Percentiles rank a stretch among this genome's conserved stretches.
Evolutionary conservation across 2,113 vertebrate species (phyloP).

Genomic region (Willisornis vidua): DNA sequence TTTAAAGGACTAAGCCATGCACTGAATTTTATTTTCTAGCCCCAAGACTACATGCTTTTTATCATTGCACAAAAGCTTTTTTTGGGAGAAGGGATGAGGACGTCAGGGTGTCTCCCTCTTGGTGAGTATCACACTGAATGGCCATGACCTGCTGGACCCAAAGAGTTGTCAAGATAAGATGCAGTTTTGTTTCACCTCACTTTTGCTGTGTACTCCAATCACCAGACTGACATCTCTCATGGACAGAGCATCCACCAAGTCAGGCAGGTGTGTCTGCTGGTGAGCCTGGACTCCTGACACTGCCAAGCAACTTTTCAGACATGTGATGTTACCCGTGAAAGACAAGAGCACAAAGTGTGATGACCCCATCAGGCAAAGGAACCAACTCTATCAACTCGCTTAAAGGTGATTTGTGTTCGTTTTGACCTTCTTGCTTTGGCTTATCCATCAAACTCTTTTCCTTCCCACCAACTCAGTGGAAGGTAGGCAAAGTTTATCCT

Average conservation of each 20-base stretch:
- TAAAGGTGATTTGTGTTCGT: constrained; percentile 8
- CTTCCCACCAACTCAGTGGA: background rate
- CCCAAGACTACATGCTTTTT: background rate
- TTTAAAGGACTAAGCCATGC: background rate
- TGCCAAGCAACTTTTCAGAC: background rate
- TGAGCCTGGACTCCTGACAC: background rate
- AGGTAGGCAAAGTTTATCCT: background rate
- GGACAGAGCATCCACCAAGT: background rate
- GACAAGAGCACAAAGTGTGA: background rate
- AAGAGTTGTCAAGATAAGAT: rapidly evolving
- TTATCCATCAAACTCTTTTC: constrained; percentile 5
- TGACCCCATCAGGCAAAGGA: background rate
- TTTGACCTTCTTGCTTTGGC: background rate
- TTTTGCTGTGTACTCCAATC: background rate
- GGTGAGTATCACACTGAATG: background rate
- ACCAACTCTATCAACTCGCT: background rate
- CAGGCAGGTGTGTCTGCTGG: background rate
- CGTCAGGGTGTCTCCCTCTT: background rate
- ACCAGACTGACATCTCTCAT: background rate
- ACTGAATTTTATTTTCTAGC: background rate
- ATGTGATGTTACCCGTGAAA: background rate
- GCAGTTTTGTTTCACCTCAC: background rate
- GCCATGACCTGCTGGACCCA: background rate
- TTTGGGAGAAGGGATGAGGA: background rate
- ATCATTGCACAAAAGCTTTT: background rate